Percentiles rank a stretch among this genome's conserved stretches.
phyloP scores from a whole-genome alignment of 2,888 invertebrate species.

The Tetheella fluctuosa region DNA sequence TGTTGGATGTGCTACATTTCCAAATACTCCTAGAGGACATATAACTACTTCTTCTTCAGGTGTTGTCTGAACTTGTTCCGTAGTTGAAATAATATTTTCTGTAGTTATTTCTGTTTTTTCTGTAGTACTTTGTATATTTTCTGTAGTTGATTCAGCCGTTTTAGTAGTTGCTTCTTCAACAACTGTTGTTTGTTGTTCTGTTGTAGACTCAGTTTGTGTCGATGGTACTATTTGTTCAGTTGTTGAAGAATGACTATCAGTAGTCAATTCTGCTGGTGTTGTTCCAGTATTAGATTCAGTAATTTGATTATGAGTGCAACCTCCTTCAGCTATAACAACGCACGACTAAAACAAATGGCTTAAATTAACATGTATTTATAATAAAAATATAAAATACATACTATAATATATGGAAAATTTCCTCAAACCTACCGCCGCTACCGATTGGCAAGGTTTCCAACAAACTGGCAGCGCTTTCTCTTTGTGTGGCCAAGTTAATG shows the following conservation, averaged over 20 bases:
- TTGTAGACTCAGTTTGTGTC: neutral
- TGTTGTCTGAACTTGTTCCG: conserved; percentile 6
- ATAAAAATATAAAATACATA: too few species aligned
- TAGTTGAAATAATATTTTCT: neutral
- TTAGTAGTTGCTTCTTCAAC: neutral
- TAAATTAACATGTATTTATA: neutral
- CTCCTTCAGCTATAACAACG: conserved; percentile 18
- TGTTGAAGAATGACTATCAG: neutral
- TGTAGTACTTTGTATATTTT: neutral
- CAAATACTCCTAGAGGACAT: conserved; percentile 24
- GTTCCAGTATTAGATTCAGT: neutral
- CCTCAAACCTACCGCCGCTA: too few species aligned
- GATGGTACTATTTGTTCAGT: neutral
- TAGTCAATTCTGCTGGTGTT: conserved; percentile 5
- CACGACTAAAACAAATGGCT: conserved; percentile 10
- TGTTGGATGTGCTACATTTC: conserved; percentile 25
- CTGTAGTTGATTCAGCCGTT: neutral
- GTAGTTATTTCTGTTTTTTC: neutral
- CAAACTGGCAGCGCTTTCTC: too few species aligned
- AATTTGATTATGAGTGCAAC: conserved; percentile 11
- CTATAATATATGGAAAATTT: too few species aligned
- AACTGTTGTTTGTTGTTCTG: neutral
- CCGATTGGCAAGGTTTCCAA: too few species aligned
- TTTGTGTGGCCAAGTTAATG: too few species aligned
- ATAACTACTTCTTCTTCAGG: conserved; percentile 5